Evolutionary conservation across 2,797 vertebrate species (phyloP).

Genomic region (Clarias pachynema): DNA sequence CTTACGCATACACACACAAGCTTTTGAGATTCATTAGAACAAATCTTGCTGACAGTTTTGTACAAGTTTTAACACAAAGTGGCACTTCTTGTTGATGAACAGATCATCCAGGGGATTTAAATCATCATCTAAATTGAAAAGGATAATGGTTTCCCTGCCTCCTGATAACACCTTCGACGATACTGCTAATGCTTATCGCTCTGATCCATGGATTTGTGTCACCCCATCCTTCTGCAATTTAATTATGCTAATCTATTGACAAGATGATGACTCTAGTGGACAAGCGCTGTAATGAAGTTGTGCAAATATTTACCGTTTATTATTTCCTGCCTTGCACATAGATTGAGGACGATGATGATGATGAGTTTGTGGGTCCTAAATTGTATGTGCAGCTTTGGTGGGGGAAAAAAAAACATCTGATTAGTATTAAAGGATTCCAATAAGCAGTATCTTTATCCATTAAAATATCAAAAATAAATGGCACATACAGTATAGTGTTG

Average conservation of each 20-base stretch:
- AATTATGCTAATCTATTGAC: slow-evolving; percentile 73
- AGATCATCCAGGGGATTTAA: slow-evolving; percentile 52
- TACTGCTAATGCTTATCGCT: slow-evolving; percentile 53
- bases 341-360: background rate
- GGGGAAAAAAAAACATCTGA: background rate
- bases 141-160: slow-evolving; percentile 51
- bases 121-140: slow-evolving; percentile 60
- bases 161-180: slow-evolving; percentile 52
- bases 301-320: slow-evolving; percentile 69
- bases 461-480: background rate
- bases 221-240: slow-evolving; percentile 56
- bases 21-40: slow-evolving; percentile 15
- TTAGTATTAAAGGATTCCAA: background rate
- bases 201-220: slow-evolving; percentile 62
- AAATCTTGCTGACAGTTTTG: slow-evolving; percentile 24
- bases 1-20: background rate
- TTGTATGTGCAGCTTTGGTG: background rate
- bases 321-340: slow-evolving; percentile 64
- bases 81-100: slow-evolving; percentile 44
- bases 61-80: slow-evolving; percentile 41
- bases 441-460: too few species aligned
- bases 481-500: slow-evolving; percentile 11
- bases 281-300: slow-evolving; percentile 64
- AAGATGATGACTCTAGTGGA: slow-evolving; percentile 67
- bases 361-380: background rate